Evolutionary conservation across 2,113 vertebrate species (phyloP).

Genomic region (Origma solitaria): DNA sequence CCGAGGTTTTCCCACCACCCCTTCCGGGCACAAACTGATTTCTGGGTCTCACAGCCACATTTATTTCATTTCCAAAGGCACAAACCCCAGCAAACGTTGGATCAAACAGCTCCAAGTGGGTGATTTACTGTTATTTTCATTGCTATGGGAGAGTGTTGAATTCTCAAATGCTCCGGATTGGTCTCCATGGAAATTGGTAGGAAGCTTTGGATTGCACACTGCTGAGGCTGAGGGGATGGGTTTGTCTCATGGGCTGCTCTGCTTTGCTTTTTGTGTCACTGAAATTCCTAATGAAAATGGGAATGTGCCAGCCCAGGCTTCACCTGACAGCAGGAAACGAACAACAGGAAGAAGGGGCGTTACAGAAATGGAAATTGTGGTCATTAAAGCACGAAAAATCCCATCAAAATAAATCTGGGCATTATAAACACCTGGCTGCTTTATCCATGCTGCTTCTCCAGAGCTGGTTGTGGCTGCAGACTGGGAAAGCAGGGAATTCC

Average conservation of each 20-base stretch:
- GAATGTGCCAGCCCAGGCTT: not conserved
- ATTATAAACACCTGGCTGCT: not conserved
- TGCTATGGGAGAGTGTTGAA: not conserved
- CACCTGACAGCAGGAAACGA: not conserved
- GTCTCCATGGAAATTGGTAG: constrained; percentile 1
- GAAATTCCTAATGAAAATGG: not conserved
- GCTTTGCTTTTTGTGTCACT: not conserved
- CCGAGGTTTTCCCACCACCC: not conserved
- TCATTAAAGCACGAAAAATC: not conserved
- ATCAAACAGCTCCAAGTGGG: not conserved
- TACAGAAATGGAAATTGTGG: not conserved
- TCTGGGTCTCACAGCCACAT: not conserved
- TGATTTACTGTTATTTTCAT: not conserved
- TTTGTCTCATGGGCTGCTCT: no score
- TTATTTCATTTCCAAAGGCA: not conserved
- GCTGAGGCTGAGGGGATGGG: not conserved
- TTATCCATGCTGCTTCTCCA: not conserved
- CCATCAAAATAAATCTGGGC: not conserved
- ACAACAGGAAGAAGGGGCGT: not conserved
- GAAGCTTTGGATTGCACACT: not conserved
- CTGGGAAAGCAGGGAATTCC: not conserved
- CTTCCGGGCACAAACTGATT: not conserved
- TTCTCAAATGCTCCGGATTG: not conserved
- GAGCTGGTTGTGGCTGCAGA: not conserved
- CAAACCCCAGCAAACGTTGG: not conserved